Evolutionary conservation across 2,113 vertebrate species (phyloP).

Genomic region (Eleginops maclovinus): DNA sequence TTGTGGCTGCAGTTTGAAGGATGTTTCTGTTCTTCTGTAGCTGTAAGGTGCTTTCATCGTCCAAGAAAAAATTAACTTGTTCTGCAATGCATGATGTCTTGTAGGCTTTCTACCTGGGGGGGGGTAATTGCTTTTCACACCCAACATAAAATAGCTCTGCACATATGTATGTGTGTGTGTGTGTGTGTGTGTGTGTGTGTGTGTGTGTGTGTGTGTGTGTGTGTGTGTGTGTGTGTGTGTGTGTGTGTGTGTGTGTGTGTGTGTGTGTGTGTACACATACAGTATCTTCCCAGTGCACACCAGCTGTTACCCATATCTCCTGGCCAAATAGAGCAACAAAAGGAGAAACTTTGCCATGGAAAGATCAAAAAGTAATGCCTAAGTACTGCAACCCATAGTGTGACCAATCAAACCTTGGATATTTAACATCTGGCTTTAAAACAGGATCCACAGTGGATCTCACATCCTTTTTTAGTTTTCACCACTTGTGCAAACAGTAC

Average conservation of each 20-base stretch:
- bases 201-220: background rate
- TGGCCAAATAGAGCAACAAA: constrained; percentile 13
- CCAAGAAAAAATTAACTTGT: constrained; percentile 14
- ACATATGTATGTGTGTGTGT: constrained; percentile 11
- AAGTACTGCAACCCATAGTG: background rate
- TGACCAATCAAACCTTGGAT: background rate
- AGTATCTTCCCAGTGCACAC: constrained; percentile 28
- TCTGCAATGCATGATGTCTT: background rate
- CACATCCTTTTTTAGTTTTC: background rate
- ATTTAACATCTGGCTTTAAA: background rate
- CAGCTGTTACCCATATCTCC: constrained; percentile 51
- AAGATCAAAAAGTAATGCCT: background rate
- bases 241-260: constrained; percentile 2
- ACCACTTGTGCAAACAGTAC: no score
- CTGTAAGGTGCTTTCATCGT: constrained; percentile 2
- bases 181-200: background rate
- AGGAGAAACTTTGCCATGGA: background rate
- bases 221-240: background rate
- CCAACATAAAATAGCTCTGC: constrained; percentile 36
- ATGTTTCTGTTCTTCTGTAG: constrained; percentile 13
- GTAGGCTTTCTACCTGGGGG: constrained; percentile 21
- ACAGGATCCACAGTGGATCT: background rate
- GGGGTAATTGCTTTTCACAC: constrained; percentile 49
- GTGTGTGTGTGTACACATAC: constrained; percentile 14
- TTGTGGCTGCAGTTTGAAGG: background rate